phyloP scores from a whole-genome alignment of 2,888 invertebrate species.

The Blera fallax region DNA sequence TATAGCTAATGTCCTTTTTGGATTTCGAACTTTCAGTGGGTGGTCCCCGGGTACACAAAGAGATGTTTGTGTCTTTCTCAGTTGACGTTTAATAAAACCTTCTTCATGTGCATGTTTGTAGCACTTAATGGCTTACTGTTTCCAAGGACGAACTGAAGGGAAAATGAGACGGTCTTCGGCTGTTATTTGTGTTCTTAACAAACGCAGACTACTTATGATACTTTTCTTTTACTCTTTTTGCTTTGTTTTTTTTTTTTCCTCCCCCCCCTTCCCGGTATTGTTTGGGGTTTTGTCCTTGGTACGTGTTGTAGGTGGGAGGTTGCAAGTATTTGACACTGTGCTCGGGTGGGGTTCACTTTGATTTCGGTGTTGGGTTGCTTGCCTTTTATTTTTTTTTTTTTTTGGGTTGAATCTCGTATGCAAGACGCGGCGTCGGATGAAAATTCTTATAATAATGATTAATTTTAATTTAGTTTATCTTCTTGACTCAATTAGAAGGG shows the following conservation, averaged over 20 bases:
- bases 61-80: conserved; percentile 34
- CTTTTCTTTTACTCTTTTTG: background rate
- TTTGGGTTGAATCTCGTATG: too few species aligned
- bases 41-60: background rate
- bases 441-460: too few species aligned
- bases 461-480: too few species aligned
- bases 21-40: conserved; percentile 55
- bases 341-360: conserved; percentile 21
- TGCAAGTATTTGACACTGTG: conserved; percentile 10
- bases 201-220: conserved; percentile 43
- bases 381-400: background rate
- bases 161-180: conserved; percentile 6
- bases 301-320: background rate
- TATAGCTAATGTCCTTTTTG: conserved; percentile 68
- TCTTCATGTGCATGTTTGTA: conserved; percentile 60
- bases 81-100: conserved; percentile 67
- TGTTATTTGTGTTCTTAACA: conserved; percentile 32
- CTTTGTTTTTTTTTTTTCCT: too few species aligned
- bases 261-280: too few species aligned
- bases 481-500: too few species aligned
- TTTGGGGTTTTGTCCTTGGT: conserved; percentile 1
- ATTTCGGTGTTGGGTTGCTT: conserved; percentile 35
- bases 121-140: conserved; percentile 62
- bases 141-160: conserved; percentile 34
- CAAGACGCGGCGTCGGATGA: too few species aligned